Evolutionary conservation across 2,888 invertebrate genomes (phyloP), one percentile per base, ranked within the genome.

Genomic region (Netelia fuscicornis): DNA sequence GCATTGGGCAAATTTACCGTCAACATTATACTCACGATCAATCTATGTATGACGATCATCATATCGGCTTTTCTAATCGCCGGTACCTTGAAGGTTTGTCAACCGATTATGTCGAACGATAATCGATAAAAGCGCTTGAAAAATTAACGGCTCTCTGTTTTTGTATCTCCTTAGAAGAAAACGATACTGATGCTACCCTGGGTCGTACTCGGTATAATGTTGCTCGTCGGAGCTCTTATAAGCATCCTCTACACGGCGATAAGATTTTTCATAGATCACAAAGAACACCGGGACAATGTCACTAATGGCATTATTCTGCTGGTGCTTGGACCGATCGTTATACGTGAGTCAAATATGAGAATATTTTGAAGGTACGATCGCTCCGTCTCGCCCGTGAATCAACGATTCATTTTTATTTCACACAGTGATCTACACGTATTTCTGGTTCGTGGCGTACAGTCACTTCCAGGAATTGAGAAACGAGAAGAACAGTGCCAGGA

Each of bases 371-470:
- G 2, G 44, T n/a, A 48, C 37, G 11, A n/a, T 30, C 17, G 17
- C 1, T 56, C 56, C 10, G 44, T 30, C 20, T 48, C 62, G 1
- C 48, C 3, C n/a, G 83, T 83, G 44, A 85, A 80, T 71, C 8
- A 56, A 52, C 23, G 1, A 52, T 23, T 65, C 11, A 13, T 62
- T 30, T 10, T 62, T 87, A 88, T 88, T 88, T 86, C 87, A 96
- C 96, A 65, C 95, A 97, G 97, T 96, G 88, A 94, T 97, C 48
- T 97, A 97, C 94, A 94, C 96, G 77, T 98, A 97, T 94, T 95
- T 97, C 92, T 98, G 98, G 97, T 95, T 96, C 89, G 97, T 98
- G 74, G 97, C 97, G 72, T 97, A 96, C 95, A 97, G 97, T 91
- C 97, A 97, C 93, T 98, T 97, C 93, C 95, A 96, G 88, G 95